These are phyloP conservation scores for Drosophila murphyi DNA, from an alignment of 1,140 invertebrate genomes.

Conservation along the genomic window DNA sequence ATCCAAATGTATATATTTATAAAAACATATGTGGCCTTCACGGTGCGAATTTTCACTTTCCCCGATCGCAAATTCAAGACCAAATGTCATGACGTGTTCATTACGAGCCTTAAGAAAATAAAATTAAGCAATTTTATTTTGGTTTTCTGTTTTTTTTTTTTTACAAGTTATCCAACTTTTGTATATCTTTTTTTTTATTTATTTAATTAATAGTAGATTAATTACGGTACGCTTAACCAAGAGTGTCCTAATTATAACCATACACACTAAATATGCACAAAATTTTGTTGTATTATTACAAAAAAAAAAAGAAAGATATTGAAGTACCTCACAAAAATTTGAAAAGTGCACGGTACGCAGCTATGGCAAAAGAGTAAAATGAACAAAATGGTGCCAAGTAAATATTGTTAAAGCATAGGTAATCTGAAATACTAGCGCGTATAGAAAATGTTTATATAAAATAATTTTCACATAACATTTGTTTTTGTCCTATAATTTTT, in stretches of 20 bases:
- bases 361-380: conserved; percentile 37
- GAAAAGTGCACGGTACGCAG: conserved; percentile 43
- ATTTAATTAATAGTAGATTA: conserved; percentile 82
- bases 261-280: conserved; percentile 82
- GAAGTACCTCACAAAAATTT: conserved; percentile 35
- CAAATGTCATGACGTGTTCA: neutral
- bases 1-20: no score
- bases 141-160: conserved; percentile 15
- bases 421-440: conserved; percentile 72
- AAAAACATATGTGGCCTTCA: neutral
- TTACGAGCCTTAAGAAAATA: neutral
- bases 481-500: conserved; percentile 52
- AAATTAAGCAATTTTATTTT: neutral
- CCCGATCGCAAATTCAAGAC: neutral
- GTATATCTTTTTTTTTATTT: conserved; percentile 59
- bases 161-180: conserved; percentile 28
- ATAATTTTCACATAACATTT: conserved; percentile 75
- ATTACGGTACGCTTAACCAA: conserved; percentile 81
- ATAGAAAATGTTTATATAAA: conserved; percentile 78
- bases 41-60: neutral
- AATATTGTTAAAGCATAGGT: conserved; percentile 64
- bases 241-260: conserved; percentile 80
- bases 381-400: conserved; percentile 38
- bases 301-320: conserved; percentile 27
- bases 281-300: conserved; percentile 65